phyloP scores from a whole-genome alignment of 23 tunicate species.

The Corella eumyota region DNA sequence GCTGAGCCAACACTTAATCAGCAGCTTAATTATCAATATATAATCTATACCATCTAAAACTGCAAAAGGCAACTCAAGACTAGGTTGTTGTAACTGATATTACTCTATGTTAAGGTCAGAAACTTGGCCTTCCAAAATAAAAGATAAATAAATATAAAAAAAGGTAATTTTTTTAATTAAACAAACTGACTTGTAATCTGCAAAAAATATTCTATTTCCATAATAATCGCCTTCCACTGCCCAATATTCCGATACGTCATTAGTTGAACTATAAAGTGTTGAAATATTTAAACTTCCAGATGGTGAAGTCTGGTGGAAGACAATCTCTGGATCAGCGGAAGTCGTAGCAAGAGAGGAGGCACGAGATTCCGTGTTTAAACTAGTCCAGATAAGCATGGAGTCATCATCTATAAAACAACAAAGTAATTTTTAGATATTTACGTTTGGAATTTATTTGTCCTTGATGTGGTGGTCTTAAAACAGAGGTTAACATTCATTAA shows the following conservation, averaged over 20 bases:
- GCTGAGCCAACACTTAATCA: too few relatives aligned
- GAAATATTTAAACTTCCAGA: constrained; percentile 28
- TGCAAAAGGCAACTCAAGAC: too few relatives aligned
- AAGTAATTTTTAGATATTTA: background rate
- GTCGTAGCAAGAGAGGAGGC: constrained; percentile 19
- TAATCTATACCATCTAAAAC: too few relatives aligned
- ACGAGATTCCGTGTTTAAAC: constrained; percentile 9
- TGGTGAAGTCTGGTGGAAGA: constrained; percentile 1
- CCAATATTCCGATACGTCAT: constrained; percentile 68
- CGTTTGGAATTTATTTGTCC: too few relatives aligned
- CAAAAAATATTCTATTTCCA: constrained; percentile 25
- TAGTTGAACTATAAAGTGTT: constrained; percentile 25
- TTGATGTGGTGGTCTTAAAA: too few relatives aligned
- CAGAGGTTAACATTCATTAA: too few relatives aligned
- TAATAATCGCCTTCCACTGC: constrained; percentile 57
- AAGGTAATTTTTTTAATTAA: too few relatives aligned
- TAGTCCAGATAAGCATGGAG: constrained; percentile 54
- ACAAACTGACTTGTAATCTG: constrained; percentile 49
- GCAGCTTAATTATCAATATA: too few relatives aligned
- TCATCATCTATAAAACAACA: constrained; percentile 24
- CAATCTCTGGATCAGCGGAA: constrained; percentile 92
- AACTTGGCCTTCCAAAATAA: too few relatives aligned
- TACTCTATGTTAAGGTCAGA: too few relatives aligned
- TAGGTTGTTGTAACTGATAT: too few relatives aligned
- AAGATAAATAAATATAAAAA: too few relatives aligned